Conservation (phyloP, 2,888 invertebrate genomes). For the Microdon myrmicae region DNA sequence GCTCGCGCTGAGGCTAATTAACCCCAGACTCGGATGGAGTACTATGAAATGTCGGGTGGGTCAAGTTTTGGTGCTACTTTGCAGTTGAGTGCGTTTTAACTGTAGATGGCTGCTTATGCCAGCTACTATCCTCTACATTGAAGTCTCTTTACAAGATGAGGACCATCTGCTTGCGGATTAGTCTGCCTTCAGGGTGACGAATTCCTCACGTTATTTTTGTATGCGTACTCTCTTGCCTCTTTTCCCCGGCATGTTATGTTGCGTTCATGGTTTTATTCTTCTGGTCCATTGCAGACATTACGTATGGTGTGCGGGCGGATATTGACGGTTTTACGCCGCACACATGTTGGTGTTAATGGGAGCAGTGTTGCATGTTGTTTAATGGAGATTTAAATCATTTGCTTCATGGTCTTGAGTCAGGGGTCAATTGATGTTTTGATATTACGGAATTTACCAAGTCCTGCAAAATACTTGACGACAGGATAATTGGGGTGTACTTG, state of each 20-base stretch:
- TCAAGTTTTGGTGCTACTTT: slow-evolving; percentile 48
- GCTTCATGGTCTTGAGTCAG: slow-evolving; percentile 42
- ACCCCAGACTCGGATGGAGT: slow-evolving; percentile 38
- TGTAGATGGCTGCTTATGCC: slow-evolving; percentile 9
- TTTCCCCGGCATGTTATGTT: no score
- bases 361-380: slow-evolving; percentile 49
- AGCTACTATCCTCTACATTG: no score
- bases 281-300: no score
- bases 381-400: slow-evolving; percentile 53
- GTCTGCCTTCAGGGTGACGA: slow-evolving; percentile 34
- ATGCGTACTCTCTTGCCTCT: no score
- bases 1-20: slow-evolving; percentile 51
- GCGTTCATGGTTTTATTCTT: no score
- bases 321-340: slow-evolving; percentile 26
- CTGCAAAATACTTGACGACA: slow-evolving; percentile 27
- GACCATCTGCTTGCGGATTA: slow-evolving; percentile 38
- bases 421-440: slow-evolving; percentile 51
- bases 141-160: no score
- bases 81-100: slow-evolving; percentile 43
- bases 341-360: slow-evolving; percentile 43
- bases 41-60: slow-evolving; percentile 47
- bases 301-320: background rate
- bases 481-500: slow-evolving; percentile 1
- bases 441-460: slow-evolving; percentile 32
- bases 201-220: slow-evolving; percentile 17